Evolutionary conservation across 2,113 vertebrate genomes (phyloP).

Genomic region (Emydura subglobosa): DNA sequence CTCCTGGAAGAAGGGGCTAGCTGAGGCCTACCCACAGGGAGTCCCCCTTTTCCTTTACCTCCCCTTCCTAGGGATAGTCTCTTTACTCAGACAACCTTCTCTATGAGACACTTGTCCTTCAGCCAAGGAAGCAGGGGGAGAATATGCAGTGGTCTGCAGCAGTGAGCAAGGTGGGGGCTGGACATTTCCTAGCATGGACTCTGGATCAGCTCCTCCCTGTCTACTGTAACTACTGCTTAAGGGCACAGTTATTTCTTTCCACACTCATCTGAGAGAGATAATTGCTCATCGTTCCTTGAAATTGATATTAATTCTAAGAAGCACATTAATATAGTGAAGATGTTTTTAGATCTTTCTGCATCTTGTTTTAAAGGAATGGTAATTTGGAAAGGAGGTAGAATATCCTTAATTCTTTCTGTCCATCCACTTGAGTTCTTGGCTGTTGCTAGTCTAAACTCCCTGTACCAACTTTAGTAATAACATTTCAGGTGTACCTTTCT

Average conservation of each 20-base stretch:
- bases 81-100: background rate
- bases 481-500: background rate
- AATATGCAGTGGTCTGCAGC: background rate
- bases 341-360: background rate
- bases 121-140: background rate
- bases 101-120: background rate
- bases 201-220: background rate
- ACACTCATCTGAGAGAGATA: background rate
- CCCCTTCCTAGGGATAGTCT: background rate
- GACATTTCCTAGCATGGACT: background rate
- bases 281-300: background rate
- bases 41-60: background rate
- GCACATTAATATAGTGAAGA: background rate
- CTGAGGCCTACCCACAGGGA: background rate
- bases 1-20: background rate
- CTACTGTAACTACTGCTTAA: background rate
- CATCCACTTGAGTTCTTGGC: background rate
- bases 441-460: background rate
- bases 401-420: background rate
- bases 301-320: background rate
- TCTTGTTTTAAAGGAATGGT: background rate
- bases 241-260: background rate
- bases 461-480: background rate
- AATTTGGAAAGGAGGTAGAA: background rate
- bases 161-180: background rate